Evolutionary conservation across 2,888 invertebrate genomes (phyloP).

Genomic region (Pycnomerus fuliginosus): DNA sequence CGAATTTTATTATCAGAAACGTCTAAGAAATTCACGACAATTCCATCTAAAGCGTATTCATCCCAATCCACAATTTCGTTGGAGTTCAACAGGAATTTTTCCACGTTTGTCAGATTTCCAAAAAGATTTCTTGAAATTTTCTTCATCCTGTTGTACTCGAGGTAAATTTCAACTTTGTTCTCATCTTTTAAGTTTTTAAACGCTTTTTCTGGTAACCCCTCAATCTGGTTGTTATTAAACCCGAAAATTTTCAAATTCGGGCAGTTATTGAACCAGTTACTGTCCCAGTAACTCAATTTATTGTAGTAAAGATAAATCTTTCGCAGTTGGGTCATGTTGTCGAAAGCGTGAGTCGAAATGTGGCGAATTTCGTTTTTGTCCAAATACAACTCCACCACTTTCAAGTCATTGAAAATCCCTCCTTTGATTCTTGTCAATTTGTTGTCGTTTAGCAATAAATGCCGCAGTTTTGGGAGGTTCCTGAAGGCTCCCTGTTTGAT

Average conservation of each 20-base stretch:
- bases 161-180: slow-evolving; percentile 27
- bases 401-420: slow-evolving; percentile 34
- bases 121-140: slow-evolving; percentile 16
- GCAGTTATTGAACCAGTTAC: slow-evolving; percentile 33
- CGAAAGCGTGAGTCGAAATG: slow-evolving; percentile 36
- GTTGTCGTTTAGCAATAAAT: slow-evolving; percentile 34
- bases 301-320: slow-evolving; percentile 36
- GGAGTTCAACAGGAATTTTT: slow-evolving; percentile 34
- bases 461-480: slow-evolving; percentile 25
- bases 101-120: slow-evolving; percentile 29
- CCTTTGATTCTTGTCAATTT: slow-evolving; percentile 32
- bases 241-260: slow-evolving; percentile 32
- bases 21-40: slow-evolving; percentile 8
- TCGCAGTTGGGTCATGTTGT: slow-evolving; percentile 33
- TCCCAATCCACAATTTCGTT: slow-evolving; percentile 35
- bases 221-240: slow-evolving; percentile 36
- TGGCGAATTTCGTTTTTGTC: slow-evolving; percentile 34
- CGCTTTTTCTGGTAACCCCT: slow-evolving; percentile 31
- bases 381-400: slow-evolving; percentile 33
- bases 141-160: slow-evolving; percentile 37
- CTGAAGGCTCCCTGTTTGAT: slow-evolving; percentile 35
- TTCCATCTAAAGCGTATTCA: slow-evolving; percentile 30
- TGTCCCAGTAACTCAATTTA: slow-evolving; percentile 30
- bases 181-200: slow-evolving; percentile 32
- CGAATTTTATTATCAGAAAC: slow-evolving; percentile 36